Percentiles rank a stretch among this genome's conserved stretches.
Evolutionary conservation across 2,888 invertebrate genomes (phyloP).

Genomic region (Corbicula japonica): DNA sequence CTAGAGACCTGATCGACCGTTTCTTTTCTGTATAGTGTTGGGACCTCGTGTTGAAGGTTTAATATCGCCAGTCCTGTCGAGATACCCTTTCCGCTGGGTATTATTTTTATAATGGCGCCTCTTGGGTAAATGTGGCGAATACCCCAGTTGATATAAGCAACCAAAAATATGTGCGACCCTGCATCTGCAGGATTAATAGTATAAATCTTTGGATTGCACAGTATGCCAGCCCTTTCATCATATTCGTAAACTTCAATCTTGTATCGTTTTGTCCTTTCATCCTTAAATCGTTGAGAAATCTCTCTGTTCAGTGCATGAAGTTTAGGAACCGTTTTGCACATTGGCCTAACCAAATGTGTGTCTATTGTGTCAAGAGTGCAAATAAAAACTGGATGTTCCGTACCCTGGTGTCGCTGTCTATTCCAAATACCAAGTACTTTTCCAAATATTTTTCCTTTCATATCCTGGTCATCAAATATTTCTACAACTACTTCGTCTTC

Average conservation of each 20-base stretch:
- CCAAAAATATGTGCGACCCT: constrained; percentile 65
- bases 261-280: not conserved
- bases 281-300: constrained; percentile 11
- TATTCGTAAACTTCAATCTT: constrained; percentile 65
- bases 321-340: constrained; percentile 74
- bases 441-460: constrained; percentile 48
- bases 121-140: constrained; percentile 63
- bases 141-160: constrained; percentile 65
- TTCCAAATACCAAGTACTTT: constrained; percentile 65
- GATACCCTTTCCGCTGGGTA: constrained; percentile 45
- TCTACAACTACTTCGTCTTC: constrained; percentile 70
- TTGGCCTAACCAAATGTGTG: constrained; percentile 67
- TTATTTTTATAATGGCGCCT: constrained; percentile 65
- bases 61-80: constrained; percentile 42
- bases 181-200: constrained; percentile 53
- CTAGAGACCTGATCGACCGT: constrained; percentile 33
- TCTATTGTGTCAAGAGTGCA: constrained; percentile 68
- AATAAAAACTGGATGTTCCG: constrained; percentile 62
- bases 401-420: constrained; percentile 45
- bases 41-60: constrained; percentile 52
- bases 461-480: constrained; percentile 45
- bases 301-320: constrained; percentile 47
- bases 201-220: constrained; percentile 45
- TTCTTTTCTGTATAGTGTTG: constrained; percentile 27
- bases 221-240: constrained; percentile 51